Base-by-base conservation (phyloP, 2,113 vertebrate species). In the Neodon shergylaensis region DNA sequence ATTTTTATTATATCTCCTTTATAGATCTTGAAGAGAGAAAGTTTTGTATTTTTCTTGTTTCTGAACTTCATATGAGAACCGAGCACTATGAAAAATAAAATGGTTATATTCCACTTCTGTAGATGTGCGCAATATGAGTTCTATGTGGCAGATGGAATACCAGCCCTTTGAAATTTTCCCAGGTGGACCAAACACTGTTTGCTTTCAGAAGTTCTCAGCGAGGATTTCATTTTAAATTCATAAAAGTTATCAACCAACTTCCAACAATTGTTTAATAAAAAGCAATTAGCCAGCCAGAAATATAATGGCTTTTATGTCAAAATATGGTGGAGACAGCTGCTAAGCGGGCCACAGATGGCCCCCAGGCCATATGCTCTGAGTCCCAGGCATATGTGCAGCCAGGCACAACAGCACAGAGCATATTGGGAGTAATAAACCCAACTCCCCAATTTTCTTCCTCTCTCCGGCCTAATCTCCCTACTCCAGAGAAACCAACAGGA, bases 281-380 rank as follows among this genome's bases (percentile, higher is more conserved):
- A 97, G 90, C 91, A 97, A 95, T 98, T 98, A 98, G 92, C 90
- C 94, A 98, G 97, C 93, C 96, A 96, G 97, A 98, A 98, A 97
- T 95, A 96, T 97, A 97, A 97, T 95, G 94, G 79, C 88, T 98
- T 96, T 97, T 96, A 96, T 98, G 97, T 97, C 97, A 98, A 95
- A 97, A 98, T 98, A 89, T 97, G 95, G 96, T 96, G 84, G 90
- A 97, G 98, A 97, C 98, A 98, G 98, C 98, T 98, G 98, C 97
- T 98, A 78, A 98, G 97, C 5, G 92, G 98, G 98, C 97, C 95
- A 95, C 86, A 90, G 96, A 97, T 98, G 98, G 96, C 98, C 98
- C 97, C 98, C 39, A 0, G 98, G 97, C 98, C 98, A 98, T 98
- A 98, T 98, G 98, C 95, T 88, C 81, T 58, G 13, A 94, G 97